Evolutionary conservation across 92 coral and sea anemone species (phyloP).

Genomic region (Bergia puertoricense): DNA sequence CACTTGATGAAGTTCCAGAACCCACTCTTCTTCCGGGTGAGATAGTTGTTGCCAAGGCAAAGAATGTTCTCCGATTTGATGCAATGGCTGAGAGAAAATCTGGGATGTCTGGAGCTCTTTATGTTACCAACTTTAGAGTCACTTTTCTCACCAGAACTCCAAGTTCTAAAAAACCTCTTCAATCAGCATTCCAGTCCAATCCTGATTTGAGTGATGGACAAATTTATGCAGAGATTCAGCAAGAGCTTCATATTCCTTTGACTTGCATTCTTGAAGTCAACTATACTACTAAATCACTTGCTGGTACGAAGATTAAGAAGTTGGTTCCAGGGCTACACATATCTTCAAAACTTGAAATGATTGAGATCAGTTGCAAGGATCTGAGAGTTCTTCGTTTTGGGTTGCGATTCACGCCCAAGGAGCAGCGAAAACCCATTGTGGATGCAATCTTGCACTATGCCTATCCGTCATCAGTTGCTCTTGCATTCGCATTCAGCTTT

Average conservation of each 20-base stretch:
- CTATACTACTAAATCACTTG: slow-evolving; percentile 66
- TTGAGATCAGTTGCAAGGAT: slow-evolving; percentile 94
- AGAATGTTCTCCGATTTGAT: slow-evolving; percentile 86
- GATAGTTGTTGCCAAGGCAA: slow-evolving; percentile 86
- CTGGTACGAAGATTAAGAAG: slow-evolving; percentile 76
- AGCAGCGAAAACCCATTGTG: slow-evolving; percentile 69
- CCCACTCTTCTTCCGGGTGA: slow-evolving; percentile 92
- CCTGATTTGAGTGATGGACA: slow-evolving; percentile 82
- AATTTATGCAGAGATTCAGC: slow-evolving; percentile 78
- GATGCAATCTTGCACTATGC: slow-evolving; percentile 86
- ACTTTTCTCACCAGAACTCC: slow-evolving; percentile 81
- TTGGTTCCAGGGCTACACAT: slow-evolving; percentile 71
- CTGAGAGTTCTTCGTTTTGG: slow-evolving; percentile 91
- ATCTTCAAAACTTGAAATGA: slow-evolving; percentile 73
- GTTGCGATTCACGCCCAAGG: slow-evolving; percentile 83
- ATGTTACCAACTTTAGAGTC: slow-evolving; percentile 93
- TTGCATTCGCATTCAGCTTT: slow-evolving; percentile 88
- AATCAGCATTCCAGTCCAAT: slow-evolving; percentile 92
- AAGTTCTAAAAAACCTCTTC: slow-evolving; percentile 58
- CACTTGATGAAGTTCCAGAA: slow-evolving; percentile 57
- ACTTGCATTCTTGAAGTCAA: slow-evolving; percentile 83
- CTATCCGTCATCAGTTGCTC: slow-evolving; percentile 75
- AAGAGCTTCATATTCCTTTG: slow-evolving; percentile 92
- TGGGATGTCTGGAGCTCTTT: slow-evolving; percentile 91
- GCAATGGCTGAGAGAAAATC: slow-evolving; percentile 95